These are phyloP conservation scores for Apteryx owenii DNA, from an alignment of 2,113 vertebrate genomes.

Conservation along the genomic window DNA sequence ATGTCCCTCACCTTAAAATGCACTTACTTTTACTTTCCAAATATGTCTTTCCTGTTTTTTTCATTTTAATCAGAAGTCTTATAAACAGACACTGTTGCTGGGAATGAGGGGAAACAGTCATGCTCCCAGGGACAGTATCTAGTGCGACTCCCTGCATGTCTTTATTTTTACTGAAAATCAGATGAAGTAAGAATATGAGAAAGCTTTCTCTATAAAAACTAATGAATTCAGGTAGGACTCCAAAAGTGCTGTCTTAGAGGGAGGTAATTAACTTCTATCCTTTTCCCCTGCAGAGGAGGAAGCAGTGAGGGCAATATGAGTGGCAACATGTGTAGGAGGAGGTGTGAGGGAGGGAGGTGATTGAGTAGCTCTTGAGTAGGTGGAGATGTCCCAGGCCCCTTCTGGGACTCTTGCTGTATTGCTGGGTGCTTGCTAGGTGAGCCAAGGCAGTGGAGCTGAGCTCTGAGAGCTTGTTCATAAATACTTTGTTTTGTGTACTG, in stretches of 20 bases:
- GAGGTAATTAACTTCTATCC: not conserved
- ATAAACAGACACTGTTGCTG: not conserved
- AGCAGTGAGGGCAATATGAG: not conserved
- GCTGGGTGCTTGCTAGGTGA: rapidly evolving
- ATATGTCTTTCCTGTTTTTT: not conserved
- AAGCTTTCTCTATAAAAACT: not conserved
- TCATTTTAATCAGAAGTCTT: not conserved
- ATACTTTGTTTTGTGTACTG: not conserved
- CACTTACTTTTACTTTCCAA: not conserved
- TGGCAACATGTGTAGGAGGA: rapidly evolving
- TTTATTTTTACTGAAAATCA: not conserved
- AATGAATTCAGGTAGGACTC: not conserved
- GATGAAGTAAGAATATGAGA: not conserved
- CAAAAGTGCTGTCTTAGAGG: not conserved
- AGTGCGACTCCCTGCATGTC: not conserved
- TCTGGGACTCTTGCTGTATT: rapidly evolving
- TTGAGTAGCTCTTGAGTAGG: not conserved
- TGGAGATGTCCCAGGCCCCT: rapidly evolving
- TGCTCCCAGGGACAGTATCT: not conserved
- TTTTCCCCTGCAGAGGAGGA: not conserved
- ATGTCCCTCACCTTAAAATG: not conserved
- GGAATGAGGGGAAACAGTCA: not conserved
- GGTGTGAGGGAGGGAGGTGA: rapidly evolving
- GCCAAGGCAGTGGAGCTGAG: rapidly evolving
- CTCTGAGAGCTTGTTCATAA: not conserved